A percentile compares a stretch with the other conserved stretches of the same genome.
phyloP scores from a whole-genome alignment of 2,888 invertebrate genomes.

The Coronaproctus castanopsis region DNA sequence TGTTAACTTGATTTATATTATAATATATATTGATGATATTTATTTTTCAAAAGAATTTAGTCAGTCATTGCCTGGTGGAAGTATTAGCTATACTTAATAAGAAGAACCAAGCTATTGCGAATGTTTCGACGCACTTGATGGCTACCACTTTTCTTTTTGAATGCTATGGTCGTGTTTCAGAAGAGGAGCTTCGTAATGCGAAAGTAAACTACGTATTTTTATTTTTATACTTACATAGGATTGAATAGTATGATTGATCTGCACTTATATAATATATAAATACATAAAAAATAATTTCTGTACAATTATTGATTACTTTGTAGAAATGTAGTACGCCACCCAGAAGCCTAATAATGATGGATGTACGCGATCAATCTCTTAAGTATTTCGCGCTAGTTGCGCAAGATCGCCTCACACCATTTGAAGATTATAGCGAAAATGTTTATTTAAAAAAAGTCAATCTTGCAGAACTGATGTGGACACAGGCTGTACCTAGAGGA shows the following conservation, averaged over 20 bases:
- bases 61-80: no score
- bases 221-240: background rate
- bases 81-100: no score
- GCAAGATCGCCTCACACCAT: slow-evolving; percentile 28
- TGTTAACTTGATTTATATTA: no score
- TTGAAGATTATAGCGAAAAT: slow-evolving; percentile 12
- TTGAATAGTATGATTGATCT: no score
- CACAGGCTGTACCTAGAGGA: slow-evolving; percentile 49
- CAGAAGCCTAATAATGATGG: slow-evolving; percentile 40
- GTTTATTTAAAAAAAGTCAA: slow-evolving; percentile 35
- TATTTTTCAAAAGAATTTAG: no score
- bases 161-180: slow-evolving; percentile 46
- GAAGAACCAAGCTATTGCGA: no score
- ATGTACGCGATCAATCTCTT: slow-evolving; percentile 37
- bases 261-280: no score
- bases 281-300: no score
- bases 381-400: slow-evolving; percentile 36
- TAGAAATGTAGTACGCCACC: slow-evolving; percentile 51
- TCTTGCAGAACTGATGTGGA: slow-evolving; percentile 44
- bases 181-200: slow-evolving; percentile 53
- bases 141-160: slow-evolving; percentile 24
- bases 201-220: slow-evolving; percentile 30
- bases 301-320: no score
- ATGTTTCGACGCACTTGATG: background rate
- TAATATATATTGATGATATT: no score